phyloP scores from a whole-genome alignment of 2,797 vertebrate species.

The Antennarius maculatus region DNA sequence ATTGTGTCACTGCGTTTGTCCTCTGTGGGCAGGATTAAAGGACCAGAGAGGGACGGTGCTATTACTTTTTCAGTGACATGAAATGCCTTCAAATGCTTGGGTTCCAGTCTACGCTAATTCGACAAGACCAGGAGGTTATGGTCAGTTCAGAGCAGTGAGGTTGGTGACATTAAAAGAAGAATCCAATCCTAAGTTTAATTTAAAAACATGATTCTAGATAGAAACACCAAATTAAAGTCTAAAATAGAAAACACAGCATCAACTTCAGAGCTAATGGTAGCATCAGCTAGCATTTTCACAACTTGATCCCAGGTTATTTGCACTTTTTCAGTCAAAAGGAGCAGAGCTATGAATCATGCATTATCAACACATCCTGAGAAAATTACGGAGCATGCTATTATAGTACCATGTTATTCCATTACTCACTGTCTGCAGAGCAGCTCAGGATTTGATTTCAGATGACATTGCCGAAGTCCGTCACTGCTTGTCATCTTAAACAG shows the following conservation, averaged over 20 bases:
- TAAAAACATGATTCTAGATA: constrained; percentile 9
- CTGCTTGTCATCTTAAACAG: constrained; percentile 22
- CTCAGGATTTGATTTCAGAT: constrained; percentile 38
- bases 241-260: not conserved
- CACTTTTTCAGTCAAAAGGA: not conserved
- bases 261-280: constrained; percentile 1
- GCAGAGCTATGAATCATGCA: constrained; percentile 8
- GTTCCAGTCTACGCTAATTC: constrained; percentile 45
- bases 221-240: not conserved
- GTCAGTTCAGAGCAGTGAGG: constrained; percentile 38
- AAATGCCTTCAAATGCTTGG: constrained; percentile 43
- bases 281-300: not conserved
- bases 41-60: constrained; percentile 53
- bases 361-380: constrained; percentile 9
- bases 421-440: constrained; percentile 35
- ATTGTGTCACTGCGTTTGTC: constrained; percentile 54
- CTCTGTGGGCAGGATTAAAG: constrained; percentile 59
- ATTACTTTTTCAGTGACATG: constrained; percentile 63
- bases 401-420: constrained; percentile 24
- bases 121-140: constrained; percentile 47
- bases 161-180: constrained; percentile 51
- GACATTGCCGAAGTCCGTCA: constrained; percentile 23
- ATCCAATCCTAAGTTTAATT: constrained; percentile 35
- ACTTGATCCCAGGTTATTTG: not conserved
- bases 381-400: constrained; percentile 15